Evolutionary conservation across 2,113 vertebrate species (phyloP).

Genomic region (Galeopterus variegatus): DNA sequence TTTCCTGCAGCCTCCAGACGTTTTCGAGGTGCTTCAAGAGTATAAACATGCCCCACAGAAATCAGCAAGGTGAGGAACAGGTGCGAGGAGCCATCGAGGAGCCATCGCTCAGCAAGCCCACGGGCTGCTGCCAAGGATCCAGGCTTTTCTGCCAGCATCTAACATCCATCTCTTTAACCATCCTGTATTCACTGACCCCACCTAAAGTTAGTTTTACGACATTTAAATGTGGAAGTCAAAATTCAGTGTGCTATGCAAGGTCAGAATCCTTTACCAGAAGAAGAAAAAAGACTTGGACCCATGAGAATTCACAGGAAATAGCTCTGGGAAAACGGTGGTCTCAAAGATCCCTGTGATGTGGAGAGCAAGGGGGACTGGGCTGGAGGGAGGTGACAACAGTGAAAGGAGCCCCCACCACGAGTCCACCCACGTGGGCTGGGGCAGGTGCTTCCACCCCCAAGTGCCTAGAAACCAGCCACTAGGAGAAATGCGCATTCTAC

Average conservation of each 20-base stretch:
- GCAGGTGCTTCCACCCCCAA: not conserved
- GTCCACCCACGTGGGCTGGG: too few species aligned
- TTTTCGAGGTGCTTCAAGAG: too few species aligned
- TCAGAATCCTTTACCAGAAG: not conserved
- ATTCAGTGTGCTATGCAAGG: not conserved
- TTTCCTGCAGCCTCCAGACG: not conserved
- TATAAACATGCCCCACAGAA: not conserved
- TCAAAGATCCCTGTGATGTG: accelerated
- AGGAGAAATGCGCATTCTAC: accelerated
- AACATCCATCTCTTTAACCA: not conserved
- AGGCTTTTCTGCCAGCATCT: not conserved
- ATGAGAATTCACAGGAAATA: not conserved
- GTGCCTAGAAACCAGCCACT: not conserved
- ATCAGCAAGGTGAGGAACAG: not conserved
- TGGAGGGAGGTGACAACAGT: accelerated
- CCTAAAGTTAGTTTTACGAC: not conserved
- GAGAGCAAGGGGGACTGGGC: accelerated
- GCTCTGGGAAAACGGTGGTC: accelerated
- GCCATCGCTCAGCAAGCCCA: accelerated
- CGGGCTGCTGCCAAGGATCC: too few species aligned
- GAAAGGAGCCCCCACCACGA: too few species aligned
- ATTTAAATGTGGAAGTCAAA: constrained; percentile 30
- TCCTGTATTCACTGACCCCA: accelerated
- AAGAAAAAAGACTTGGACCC: not conserved
- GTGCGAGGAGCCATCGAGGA: accelerated